Base-by-base conservation (phyloP, 35 echinoderm and acorn worm species). In the Heliocidaris tuberculata region DNA sequence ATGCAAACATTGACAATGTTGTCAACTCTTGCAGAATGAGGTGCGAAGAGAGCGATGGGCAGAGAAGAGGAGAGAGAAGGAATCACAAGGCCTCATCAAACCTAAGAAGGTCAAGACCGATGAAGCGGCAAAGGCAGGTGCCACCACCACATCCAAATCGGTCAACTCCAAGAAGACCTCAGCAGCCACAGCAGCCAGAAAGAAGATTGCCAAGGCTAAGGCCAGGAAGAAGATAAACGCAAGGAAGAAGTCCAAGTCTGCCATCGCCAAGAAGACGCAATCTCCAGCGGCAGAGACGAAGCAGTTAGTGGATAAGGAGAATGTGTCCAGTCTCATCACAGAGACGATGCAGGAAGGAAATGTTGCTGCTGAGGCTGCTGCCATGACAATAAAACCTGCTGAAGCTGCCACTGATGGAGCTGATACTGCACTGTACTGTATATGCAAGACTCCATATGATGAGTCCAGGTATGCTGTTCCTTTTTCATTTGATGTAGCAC, bases 391-490 rank as follows among this genome's bases (percentile, higher is more conserved):
- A 47, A 59, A 94, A 15, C 13, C 21, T 29, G 60, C 31, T 30
- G 85, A 5, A 30, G 86, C 15, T 60, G 85, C 17, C 2, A 21
- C 50, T 31, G 95, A 86, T n/a, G 95, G 49, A 9, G 60, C 32
- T 7, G 95, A 97, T 27, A 94, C 95, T 6, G 88, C 54, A 15
- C 95, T 99, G 17, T 99, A 96, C 92, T 99, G 98, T 94, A 96
- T 99, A 31, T 99, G 98, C 92, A 96, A 99, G 70, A 97, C 95
- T 21, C 96, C 97, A 56, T 99, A 99, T 94, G 98, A 99, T 95
- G 93, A 95, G 10, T 30, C 96, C 31, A 95, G 95, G 98, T 99
- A 56, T 96, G 98, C 95, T 11, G 87, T 8, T 78, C 27, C 24
- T 78, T 5, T 27, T 3, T 42, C 35, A 42, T 13, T 15, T 56